These are phyloP conservation scores for Tricholaema leucomelas DNA, from an alignment of 2,113 vertebrate species.

Conservation along the genomic window DNA sequence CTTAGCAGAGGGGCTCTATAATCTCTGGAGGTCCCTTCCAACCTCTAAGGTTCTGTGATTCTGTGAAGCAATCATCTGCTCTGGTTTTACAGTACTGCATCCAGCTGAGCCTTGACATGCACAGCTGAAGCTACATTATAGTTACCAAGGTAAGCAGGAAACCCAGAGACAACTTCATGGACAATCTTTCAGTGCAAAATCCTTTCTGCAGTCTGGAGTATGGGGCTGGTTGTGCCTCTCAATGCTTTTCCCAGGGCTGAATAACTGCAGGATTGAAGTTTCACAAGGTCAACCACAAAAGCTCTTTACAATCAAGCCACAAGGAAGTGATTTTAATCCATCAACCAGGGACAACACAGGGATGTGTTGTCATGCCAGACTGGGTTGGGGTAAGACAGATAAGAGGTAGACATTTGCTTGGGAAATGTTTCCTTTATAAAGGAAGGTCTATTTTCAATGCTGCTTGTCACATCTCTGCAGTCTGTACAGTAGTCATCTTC, in stretches of 20 bases:
- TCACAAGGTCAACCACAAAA: neutral
- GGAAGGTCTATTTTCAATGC: neutral
- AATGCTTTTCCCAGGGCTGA: neutral
- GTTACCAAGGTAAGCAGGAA: neutral
- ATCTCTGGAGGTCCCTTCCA: too few species aligned
- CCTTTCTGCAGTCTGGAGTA: neutral
- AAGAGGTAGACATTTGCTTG: neutral
- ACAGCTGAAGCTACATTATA: neutral
- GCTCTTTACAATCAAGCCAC: neutral
- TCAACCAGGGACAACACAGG: neutral
- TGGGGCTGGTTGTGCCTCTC: neutral
- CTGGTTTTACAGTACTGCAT: neutral
- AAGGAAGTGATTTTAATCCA: neutral
- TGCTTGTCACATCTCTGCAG: neutral
- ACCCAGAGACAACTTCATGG: neutral
- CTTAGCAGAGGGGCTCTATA: too few species aligned
- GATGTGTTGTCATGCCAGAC: neutral
- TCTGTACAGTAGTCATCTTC: neutral
- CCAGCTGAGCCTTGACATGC: neutral
- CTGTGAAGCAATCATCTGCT: neutral
- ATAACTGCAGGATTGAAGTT: neutral
- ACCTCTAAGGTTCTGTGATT: too few species aligned
- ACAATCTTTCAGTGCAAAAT: neutral
- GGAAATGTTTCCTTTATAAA: neutral
- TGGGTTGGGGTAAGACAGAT: neutral